These are phyloP conservation scores for Pteria penguin DNA, from an alignment of 2,888 invertebrate genomes.

Conservation along the genomic window DNA sequence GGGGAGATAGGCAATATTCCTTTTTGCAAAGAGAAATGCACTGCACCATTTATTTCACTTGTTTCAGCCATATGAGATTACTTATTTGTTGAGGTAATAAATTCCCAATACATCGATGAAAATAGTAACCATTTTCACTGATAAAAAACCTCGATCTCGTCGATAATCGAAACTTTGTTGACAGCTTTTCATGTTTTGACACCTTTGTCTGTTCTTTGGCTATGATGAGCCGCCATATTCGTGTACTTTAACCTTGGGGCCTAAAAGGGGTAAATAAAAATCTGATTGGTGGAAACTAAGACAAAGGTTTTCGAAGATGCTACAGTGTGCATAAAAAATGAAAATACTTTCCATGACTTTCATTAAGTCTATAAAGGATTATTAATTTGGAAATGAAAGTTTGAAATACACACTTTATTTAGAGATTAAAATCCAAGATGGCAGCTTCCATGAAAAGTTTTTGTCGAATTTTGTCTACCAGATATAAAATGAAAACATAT, in stretches of 20 bases:
- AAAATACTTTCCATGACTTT: too few species aligned
- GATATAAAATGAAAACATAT: too few species aligned
- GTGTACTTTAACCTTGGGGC: slow-evolving; percentile 79
- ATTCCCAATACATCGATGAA: slow-evolving; percentile 3
- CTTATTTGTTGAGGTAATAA: too few species aligned
- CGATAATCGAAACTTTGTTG: slow-evolving; percentile 29
- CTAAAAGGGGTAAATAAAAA: slow-evolving; percentile 49
- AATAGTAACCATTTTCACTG: slow-evolving; percentile 3
- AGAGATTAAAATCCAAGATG: slow-evolving; percentile 45
- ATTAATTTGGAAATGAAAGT: neutral
- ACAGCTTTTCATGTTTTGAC: slow-evolving; percentile 59
- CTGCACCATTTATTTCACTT: slow-evolving; percentile 19
- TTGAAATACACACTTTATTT: too few species aligned
- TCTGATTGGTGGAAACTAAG: neutral
- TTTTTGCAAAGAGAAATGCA: slow-evolving; percentile 19
- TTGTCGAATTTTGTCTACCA: too few species aligned
- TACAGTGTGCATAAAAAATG: too few species aligned
- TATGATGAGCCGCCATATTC: slow-evolving; percentile 74
- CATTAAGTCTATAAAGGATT: too few species aligned
- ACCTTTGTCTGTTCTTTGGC: slow-evolving; percentile 70
- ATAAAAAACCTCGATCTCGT: slow-evolving; percentile 7
- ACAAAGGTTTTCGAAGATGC: neutral
- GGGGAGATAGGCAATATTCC: slow-evolving; percentile 39
- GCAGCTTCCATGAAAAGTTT: slow-evolving; percentile 50
- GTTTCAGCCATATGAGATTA: slow-evolving; percentile 32